Conservation (phyloP, 2,113 vertebrate genomes). For the Corythornis vintsioides region DNA sequence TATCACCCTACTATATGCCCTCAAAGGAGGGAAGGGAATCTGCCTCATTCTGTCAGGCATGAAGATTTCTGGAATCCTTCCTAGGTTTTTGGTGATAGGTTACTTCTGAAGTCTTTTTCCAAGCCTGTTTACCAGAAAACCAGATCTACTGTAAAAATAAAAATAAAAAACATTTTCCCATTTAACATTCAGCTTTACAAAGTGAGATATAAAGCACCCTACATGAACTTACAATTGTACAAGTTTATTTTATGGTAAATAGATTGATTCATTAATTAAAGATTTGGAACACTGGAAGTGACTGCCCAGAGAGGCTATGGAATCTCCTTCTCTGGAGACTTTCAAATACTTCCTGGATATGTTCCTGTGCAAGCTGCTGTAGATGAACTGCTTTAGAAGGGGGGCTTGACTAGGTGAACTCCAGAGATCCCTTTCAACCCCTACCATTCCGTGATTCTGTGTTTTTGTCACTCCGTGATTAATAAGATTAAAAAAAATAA, state of each 20-base stretch:
- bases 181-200: not conserved
- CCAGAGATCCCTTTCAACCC: not conserved
- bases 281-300: not conserved
- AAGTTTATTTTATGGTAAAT: not conserved
- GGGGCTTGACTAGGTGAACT: not conserved
- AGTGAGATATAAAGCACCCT: not conserved
- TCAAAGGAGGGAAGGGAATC: not conserved
- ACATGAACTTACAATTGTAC: not conserved
- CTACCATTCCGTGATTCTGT: not conserved
- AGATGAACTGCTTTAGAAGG: not conserved
- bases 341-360: not conserved
- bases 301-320: not conserved
- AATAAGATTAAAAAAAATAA: not conserved
- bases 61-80: not conserved
- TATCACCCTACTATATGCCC: not conserved
- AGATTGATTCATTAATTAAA: not conserved
- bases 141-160: accelerated
- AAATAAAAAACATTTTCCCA: not conserved
- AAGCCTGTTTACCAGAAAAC: not conserved
- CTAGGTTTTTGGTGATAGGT: not conserved
- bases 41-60: not conserved
- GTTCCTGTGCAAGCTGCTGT: not conserved
- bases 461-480: not conserved
- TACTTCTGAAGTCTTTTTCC: not conserved
- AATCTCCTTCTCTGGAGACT: not conserved